These are phyloP conservation scores for Tetranychus truncatus DNA, from an alignment of 2,888 invertebrate species.

Conservation along the genomic window DNA sequence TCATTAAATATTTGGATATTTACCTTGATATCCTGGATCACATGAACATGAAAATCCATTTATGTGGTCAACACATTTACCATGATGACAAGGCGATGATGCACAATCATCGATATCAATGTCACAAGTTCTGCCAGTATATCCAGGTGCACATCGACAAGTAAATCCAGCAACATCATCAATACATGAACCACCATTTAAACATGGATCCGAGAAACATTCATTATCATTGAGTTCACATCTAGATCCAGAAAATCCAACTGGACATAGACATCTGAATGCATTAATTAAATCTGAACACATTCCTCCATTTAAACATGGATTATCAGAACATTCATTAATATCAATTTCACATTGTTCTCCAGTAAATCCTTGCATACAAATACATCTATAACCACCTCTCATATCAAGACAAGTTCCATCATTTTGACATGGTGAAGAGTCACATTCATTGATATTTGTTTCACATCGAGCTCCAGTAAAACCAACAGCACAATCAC, in stretches of 20 bases:
- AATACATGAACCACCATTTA: constrained; percentile 62
- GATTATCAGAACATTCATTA: constrained; percentile 67
- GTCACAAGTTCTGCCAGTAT: constrained; percentile 59
- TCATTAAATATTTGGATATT: not conserved
- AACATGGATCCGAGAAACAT: constrained; percentile 62
- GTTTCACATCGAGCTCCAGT: constrained; percentile 72
- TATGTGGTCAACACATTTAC: constrained; percentile 71
- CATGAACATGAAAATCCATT: constrained; percentile 82
- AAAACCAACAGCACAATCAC: constrained; percentile 89
- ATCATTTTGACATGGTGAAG: constrained; percentile 87
- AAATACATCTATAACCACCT: constrained; percentile 85
- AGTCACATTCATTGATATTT: constrained; percentile 77
- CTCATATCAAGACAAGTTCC: constrained; percentile 87
- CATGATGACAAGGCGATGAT: constrained; percentile 57
- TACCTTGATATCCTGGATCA: constrained; percentile 72
- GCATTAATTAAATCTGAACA: constrained; percentile 31
- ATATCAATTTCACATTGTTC: constrained; percentile 49
- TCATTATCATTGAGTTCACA: constrained; percentile 81
- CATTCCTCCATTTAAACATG: constrained; percentile 43
- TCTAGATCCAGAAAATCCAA: constrained; percentile 61
- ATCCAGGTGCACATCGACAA: constrained; percentile 56
- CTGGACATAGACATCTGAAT: constrained; percentile 48
- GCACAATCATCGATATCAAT: constrained; percentile 48
- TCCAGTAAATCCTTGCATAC: constrained; percentile 56
- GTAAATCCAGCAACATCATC: constrained; percentile 71